Conservation (phyloP, 1,140 invertebrate genomes). For the Brachystomella parvula region DNA sequence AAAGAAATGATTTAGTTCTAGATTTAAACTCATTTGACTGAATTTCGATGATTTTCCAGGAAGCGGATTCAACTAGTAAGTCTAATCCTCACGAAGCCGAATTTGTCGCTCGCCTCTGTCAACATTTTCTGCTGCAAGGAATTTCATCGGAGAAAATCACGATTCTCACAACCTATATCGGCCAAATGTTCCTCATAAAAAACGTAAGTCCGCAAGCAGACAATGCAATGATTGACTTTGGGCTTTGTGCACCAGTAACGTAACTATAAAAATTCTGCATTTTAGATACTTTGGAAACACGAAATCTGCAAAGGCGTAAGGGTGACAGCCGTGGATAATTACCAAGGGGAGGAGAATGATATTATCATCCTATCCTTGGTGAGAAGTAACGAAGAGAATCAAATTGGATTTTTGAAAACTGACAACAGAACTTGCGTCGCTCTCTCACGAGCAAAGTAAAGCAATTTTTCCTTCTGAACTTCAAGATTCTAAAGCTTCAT, state of each 20-base stretch:
- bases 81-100: conserved; percentile 54
- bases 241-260: neutral
- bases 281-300: neutral
- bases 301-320: conserved; percentile 42
- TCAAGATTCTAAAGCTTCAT: conserved; percentile 40
- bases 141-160: conserved; percentile 54
- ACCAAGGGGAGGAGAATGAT: conserved; percentile 75
- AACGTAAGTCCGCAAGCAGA: conserved; percentile 16
- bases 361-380: conserved; percentile 76
- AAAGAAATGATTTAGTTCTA: neutral
- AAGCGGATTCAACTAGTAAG: conserved; percentile 47
- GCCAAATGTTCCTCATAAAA: conserved; percentile 43
- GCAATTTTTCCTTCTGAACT: conserved; percentile 49
- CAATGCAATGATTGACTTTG: neutral
- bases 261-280: neutral
- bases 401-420: conserved; percentile 65
- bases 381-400: conserved; percentile 56
- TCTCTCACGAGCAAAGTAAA: conserved; percentile 60
- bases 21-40: neutral
- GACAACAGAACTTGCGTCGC: conserved; percentile 75
- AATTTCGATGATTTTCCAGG: conserved; percentile 10
- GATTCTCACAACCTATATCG: conserved; percentile 58
- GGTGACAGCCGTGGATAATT: conserved; percentile 68
- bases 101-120: conserved; percentile 48
- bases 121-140: conserved; percentile 53